These are phyloP conservation scores for Digitonthophagus gazella DNA, from an alignment of 2,888 invertebrate genomes.

Conservation along the genomic window DNA sequence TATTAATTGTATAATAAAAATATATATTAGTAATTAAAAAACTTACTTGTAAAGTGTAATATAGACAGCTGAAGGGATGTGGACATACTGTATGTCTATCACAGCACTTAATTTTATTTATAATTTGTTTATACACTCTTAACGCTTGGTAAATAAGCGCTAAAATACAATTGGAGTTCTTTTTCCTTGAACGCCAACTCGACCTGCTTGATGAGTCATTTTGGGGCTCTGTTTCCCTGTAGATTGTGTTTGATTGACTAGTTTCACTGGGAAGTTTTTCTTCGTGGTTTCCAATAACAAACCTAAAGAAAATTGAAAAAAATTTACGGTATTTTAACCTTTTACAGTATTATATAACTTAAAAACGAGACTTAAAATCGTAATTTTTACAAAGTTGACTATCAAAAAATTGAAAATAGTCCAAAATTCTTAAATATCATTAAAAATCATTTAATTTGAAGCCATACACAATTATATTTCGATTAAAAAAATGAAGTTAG, in stretches of 20 bases:
- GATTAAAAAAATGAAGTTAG: too few relatives aligned
- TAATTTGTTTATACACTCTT: conserved; percentile 50
- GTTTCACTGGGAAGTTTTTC: conserved; percentile 50
- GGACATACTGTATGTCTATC: conserved; percentile 57
- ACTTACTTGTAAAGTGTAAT: conserved; percentile 57
- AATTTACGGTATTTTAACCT: too few relatives aligned
- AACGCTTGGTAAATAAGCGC: conserved; percentile 50
- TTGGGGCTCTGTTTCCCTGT: conserved; percentile 40
- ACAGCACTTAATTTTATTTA: conserved; percentile 54
- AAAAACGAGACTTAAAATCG: too few relatives aligned
- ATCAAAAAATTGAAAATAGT: too few relatives aligned
- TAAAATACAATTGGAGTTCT: conserved; percentile 44
- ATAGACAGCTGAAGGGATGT: conserved; percentile 62
- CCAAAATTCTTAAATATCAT: too few relatives aligned
- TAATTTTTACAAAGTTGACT: too few relatives aligned
- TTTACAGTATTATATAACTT: too few relatives aligned
- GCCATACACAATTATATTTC: too few relatives aligned
- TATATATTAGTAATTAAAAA: conserved; percentile 1
- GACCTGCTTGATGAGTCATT: conserved; percentile 32
- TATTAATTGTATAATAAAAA: background rate
- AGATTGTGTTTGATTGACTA: conserved; percentile 41
- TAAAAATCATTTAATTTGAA: too few relatives aligned
- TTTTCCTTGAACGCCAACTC: conserved; percentile 38
- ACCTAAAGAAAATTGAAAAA: conserved; percentile 49
- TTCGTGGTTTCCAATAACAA: conserved; percentile 64